Base-by-base conservation (phyloP, 1,140 invertebrate genomes). In the Drosophila nigromelanica region DNA sequence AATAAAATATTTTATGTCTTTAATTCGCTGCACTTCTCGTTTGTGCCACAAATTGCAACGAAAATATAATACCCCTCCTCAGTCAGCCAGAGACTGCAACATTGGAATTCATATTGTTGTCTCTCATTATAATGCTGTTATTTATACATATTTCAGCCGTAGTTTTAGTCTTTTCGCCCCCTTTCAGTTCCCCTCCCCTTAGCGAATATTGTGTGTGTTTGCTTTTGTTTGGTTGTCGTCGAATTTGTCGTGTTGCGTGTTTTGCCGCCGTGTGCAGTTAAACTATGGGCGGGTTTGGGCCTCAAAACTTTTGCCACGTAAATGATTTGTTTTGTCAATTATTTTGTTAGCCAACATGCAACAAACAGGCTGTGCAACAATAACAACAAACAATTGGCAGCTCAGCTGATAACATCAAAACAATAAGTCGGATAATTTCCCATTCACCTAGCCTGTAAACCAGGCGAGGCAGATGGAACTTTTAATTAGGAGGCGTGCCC, bases 321-420 rank as follows among this genome's bases (percentile, higher is more conserved):
- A 87, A 90, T 78, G 82, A 90, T 90, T 90, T 90, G 87, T 90
- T 90, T 90, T 90, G 87, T 90, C 87, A 90, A 90, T 90, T 90
- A 90, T 90, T 90, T 78, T 80, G 87, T 90, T 90, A 90, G 87
- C 79, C 54, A 73, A 73, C 80, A 83, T 83, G 80, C 87, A 90
- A 89, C 77, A 89, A 42, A 59, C 11, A 47, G 40, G 50, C 48
- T 33, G 40, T 30, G 33, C 55, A 72, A 37, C 8, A 50, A 39
- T 8, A 66, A 30, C 21, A 47, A 48, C 6, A 27, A 14, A 7
- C 15, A 30, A 59, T 30, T 21, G 47, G 43, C 47, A 47, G 67
- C 78, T 50, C 78, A 69, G 74, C 73, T 80, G 87, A 90, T 90
- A 90, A 90, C 81, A 90, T 90, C 87, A 90, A 90, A 90, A 90